Percentiles rank a stretch among this genome's conserved stretches.
phyloP scores from a whole-genome alignment of 1,140 invertebrate species.

The Leptonema lineaticorne region DNA sequence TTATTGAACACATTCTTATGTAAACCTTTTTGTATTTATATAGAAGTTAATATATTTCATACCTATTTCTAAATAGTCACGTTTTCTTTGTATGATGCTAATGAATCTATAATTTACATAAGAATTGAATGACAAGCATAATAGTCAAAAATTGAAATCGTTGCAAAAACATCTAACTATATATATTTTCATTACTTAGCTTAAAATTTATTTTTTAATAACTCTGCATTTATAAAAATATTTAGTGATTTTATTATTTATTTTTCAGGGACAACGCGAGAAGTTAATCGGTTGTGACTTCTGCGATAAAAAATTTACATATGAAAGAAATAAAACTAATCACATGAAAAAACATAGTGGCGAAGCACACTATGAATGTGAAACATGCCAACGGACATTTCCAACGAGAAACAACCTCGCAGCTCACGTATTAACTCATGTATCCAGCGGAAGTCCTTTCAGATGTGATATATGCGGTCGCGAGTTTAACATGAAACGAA shows the following conservation, averaged over 20 bases:
- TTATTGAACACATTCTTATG: too few relatives aligned
- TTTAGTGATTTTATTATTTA: background rate
- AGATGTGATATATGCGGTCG: slow-evolving; percentile 39
- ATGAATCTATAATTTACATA: background rate
- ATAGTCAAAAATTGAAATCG: background rate
- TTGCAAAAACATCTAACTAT: background rate
- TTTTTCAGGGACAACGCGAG: slow-evolving; percentile 37
- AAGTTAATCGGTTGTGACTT: slow-evolving; percentile 40
- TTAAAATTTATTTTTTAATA: background rate
- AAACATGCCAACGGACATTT: slow-evolving; percentile 30
- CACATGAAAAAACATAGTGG: slow-evolving; percentile 41
- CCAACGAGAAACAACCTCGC: slow-evolving; percentile 28
- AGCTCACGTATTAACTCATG: slow-evolving; percentile 30
- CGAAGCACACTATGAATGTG: slow-evolving; percentile 32
- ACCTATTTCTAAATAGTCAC: too few relatives aligned
- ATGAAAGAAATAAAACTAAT: slow-evolving; percentile 40
- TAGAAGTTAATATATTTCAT: too few relatives aligned
- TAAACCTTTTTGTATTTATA: too few relatives aligned
- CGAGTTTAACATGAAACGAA: slow-evolving; percentile 40
- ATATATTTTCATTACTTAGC: background rate
- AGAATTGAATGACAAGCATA: slow-evolving; percentile 1
- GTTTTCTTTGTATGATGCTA: too few relatives aligned
- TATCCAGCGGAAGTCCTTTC: slow-evolving; percentile 28
- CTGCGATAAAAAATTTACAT: slow-evolving; percentile 41
- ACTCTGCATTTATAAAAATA: background rate